Evolutionary conservation across 2,888 invertebrate species (phyloP).

Genomic region (Myopa tessellatipennis): DNA sequence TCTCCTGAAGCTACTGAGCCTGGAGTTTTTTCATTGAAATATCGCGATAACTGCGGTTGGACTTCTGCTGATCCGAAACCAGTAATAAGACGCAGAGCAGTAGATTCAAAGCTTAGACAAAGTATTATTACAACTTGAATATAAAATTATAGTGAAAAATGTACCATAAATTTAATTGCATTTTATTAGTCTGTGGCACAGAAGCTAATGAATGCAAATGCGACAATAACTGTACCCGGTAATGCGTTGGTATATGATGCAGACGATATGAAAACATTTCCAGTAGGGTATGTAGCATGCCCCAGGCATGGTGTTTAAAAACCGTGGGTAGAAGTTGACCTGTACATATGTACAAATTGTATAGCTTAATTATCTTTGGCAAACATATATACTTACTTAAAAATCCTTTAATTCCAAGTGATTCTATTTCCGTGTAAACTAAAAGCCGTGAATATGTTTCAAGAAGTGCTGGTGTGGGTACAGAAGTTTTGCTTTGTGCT

Average conservation of each 20-base stretch:
- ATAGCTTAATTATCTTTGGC: neutral
- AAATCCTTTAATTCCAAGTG: slow-evolving; percentile 95
- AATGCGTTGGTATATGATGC: slow-evolving; percentile 96
- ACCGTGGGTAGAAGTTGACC: slow-evolving; percentile 90
- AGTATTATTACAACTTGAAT: neutral
- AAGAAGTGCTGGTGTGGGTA: slow-evolving; percentile 90
- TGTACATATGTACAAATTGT: slow-evolving; percentile 56
- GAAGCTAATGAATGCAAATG: slow-evolving; percentile 92
- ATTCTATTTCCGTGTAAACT: slow-evolving; percentile 97
- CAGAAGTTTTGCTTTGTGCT: slow-evolving; percentile 86
- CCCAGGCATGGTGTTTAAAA: slow-evolving; percentile 93
- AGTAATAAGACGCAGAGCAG: slow-evolving; percentile 85
- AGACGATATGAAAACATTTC: slow-evolving; percentile 98
- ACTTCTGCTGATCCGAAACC: slow-evolving; percentile 95
- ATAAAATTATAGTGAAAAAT: neutral
- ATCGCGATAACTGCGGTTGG: slow-evolving; percentile 90
- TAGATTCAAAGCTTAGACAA: slow-evolving; percentile 80
- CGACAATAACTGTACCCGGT: slow-evolving; percentile 90
- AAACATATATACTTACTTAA: slow-evolving; percentile 73
- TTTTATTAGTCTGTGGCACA: slow-evolving; percentile 94
- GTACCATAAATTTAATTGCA: slow-evolving; percentile 91
- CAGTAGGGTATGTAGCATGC: slow-evolving; percentile 91
- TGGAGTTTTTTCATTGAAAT: slow-evolving; percentile 87
- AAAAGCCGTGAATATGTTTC: slow-evolving; percentile 94
- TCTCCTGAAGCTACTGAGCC: slow-evolving; percentile 84